Evolutionary conservation across 2,797 vertebrate genomes (phyloP), one percentile per base, ranked within the genome.

Genomic region (Onychomys torridus): DNA sequence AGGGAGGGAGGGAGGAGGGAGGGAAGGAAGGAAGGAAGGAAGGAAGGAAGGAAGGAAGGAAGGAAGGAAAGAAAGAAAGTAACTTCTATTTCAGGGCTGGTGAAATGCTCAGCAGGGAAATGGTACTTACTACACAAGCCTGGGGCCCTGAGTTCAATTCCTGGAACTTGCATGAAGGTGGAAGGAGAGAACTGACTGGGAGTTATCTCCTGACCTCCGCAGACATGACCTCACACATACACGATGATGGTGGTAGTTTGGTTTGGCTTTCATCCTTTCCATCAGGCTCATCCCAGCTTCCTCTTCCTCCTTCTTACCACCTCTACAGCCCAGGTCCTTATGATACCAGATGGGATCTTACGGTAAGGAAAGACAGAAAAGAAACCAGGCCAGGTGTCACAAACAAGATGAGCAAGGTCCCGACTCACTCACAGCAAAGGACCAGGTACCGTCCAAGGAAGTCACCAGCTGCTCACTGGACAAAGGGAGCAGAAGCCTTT

Each of bases 291-390:
- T 21, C 43, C 49, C 34, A 88, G 43, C 57, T 89, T 93, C 63
- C 59, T 79, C 85, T n/a, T 76, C 29, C 63, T 89, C 59, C 40
- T 97, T 46, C 95, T n/a, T 75, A 86, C 85, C 59, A 49, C 52
- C 13, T 83, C 69, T 37, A 73, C 2, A 52, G 16, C 16, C 71
- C 65, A 76, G 43, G 8, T 86, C 43, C 67, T 84, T 32, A 29
- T 3, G 25, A 37, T 25, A 71, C n/a, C 67, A 87, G 9, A 59
- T 7, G 27, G 52, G 16, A 59, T 59, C n/a, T 52, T 59, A 6
- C 6, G 1, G 7, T 52, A 57, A 29, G 52, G 49, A 40, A 40
- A 88, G 10, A 59, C 9, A 75, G 52, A 88, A 29, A 73, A 43
- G 69, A 32, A 13, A 59, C 16, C 16, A 75, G 69, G 7, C 25